These are phyloP conservation scores for Catostomus latipinnis DNA, from an alignment of 2,797 vertebrate genomes.

Conservation along the genomic window DNA sequence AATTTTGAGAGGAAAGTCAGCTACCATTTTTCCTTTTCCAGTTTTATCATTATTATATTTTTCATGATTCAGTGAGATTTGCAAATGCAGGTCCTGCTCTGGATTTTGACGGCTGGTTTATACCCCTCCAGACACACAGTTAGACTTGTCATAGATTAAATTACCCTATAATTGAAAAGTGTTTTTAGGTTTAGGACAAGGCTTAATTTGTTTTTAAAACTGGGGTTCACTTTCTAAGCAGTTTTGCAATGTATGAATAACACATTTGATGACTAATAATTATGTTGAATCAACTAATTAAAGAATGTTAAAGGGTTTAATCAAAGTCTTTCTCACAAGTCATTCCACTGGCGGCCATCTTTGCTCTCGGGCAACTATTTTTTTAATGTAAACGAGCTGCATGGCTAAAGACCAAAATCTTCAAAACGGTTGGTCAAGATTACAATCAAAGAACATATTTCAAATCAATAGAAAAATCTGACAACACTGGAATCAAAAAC, in stretches of 20 bases:
- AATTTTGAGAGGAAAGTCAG: slow-evolving; percentile 30
- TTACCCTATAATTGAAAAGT: slow-evolving; percentile 24
- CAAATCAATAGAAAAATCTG: too few species aligned
- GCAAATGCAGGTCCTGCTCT: slow-evolving; percentile 3
- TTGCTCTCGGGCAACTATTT: too few species aligned
- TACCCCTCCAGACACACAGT: slow-evolving; percentile 15
- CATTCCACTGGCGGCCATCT: too few species aligned
- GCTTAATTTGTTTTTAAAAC: slow-evolving; percentile 8
- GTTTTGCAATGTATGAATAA: slow-evolving; percentile 28
- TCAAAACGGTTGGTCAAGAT: too few species aligned
- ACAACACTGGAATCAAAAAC: too few species aligned
- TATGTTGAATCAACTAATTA: slow-evolving; percentile 3
- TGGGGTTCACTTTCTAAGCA: slow-evolving; percentile 15
- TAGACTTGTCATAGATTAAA: slow-evolving; percentile 1
- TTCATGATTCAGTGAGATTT: slow-evolving; percentile 22
- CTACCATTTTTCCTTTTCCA: neutral
- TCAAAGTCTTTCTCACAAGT: too few species aligned
- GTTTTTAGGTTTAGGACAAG: slow-evolving; percentile 23
- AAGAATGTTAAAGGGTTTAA: too few species aligned
- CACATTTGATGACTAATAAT: neutral
- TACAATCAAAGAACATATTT: too few species aligned
- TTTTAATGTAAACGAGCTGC: too few species aligned
- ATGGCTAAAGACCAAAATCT: too few species aligned
- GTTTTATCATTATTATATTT: too few species aligned
- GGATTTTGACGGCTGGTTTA: slow-evolving; percentile 3